These are phyloP conservation scores for Psittacula echo DNA, from an alignment of 2,797 vertebrate genomes.

Conservation along the genomic window DNA sequence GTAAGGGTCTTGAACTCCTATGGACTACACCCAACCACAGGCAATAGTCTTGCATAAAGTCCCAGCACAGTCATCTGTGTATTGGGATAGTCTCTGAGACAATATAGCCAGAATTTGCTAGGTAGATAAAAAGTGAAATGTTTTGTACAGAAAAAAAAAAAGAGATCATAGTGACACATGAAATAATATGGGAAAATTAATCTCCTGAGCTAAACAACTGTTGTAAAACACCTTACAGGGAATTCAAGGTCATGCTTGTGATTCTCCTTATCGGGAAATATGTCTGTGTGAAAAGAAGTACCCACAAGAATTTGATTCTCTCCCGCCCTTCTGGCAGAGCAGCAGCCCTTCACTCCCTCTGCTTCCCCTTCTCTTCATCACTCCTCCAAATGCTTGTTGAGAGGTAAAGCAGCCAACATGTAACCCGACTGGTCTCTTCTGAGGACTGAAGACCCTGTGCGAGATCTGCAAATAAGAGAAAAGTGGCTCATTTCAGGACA, in stretches of 20 bases:
- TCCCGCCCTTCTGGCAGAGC: neutral
- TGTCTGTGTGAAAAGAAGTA: neutral
- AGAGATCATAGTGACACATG: neutral
- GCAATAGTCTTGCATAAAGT: neutral
- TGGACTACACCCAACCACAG: neutral
- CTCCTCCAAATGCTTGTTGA: neutral
- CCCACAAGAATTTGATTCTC: neutral
- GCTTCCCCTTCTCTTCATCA: neutral
- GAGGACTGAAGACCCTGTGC: neutral
- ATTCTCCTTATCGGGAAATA: neutral
- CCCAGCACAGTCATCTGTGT: fast-evolving
- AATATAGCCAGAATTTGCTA: neutral
- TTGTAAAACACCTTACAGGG: neutral
- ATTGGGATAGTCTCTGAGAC: neutral
- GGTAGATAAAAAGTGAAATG: neutral
- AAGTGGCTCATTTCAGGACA: neutral
- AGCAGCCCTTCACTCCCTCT: neutral
- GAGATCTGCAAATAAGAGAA: neutral
- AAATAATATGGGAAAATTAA: neutral
- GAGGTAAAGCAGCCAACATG: neutral
- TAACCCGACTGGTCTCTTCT: neutral
- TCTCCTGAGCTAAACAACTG: neutral
- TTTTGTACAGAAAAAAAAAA: neutral
- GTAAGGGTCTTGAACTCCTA: neutral
- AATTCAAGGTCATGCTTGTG: neutral